Base-by-base conservation (phyloP, 1,140 invertebrate species). In the Papilio xuthus region DNA sequence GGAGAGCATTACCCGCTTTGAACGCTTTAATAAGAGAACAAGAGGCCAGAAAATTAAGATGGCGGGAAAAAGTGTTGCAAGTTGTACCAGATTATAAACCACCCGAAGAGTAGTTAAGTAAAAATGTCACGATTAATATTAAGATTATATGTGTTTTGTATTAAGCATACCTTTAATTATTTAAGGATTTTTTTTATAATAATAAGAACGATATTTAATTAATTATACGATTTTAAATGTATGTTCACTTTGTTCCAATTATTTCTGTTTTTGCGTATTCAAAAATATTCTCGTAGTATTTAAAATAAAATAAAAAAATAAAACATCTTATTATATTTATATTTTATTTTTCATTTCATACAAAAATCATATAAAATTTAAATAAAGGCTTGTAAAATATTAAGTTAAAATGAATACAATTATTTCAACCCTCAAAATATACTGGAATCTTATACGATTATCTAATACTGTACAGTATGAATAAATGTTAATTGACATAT, bases 21-120 rank as follows among this genome's bases (percentile, higher is more conserved):
- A 93, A 96, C 20, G 92, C 94, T 32, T 84, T 96, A 42, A 95
- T 96, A 89, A 94, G 95, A 83, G 95, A 96, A 79, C 96, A 96
- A 60, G 95, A 96, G 80, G 94, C 94, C 70, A 94, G 95, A 76
- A 96, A 96, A 84, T 90, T 94, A 78, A 95, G 94, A 85, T 96
- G 96, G 96, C 92, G 96, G 42, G 87, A 95, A 84, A 96, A 96
- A 90, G 96, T 96, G 13, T 94, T 95, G 88, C 94, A 96, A 89
- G 94, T 96, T 26, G 87, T 96, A 50, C 96, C 96, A 3, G 95
- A 96, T 86, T 96, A 95, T 83, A 92, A 91, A 42, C 95, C 95
- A 6, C 94, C 94, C 23, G 88, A 94, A 23, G 88, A 93, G 44
- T 86, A 83, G 23, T 63, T 86, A 77, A 76, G 42, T 56, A 2